phyloP scores from a whole-genome alignment of 2,888 invertebrate genomes.

The Caenorhabditis sp. region DNA sequence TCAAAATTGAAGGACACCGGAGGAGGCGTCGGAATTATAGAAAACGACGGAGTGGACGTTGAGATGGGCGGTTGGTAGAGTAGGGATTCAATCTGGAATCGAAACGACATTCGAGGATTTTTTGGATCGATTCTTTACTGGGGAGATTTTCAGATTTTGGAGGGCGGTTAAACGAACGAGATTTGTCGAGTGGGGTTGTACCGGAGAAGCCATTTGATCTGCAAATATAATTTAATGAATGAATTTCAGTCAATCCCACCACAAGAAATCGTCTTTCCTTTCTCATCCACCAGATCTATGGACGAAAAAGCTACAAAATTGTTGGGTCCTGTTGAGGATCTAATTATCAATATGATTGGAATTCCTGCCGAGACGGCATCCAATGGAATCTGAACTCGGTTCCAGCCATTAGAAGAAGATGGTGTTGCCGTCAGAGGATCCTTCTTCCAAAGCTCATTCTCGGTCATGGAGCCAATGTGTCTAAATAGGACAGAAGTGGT shows the following conservation, averaged over 20 bases:
- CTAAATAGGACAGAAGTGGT: conserved; percentile 20
- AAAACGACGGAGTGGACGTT: conserved; percentile 13
- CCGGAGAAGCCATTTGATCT: conserved; percentile 31
- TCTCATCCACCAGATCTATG: conserved; percentile 38
- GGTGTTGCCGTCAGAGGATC: neutral
- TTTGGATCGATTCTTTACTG: conserved; percentile 1
- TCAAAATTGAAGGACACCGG: conserved; percentile 19
- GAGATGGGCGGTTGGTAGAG: conserved; percentile 46
- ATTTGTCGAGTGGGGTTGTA: conserved; percentile 27
- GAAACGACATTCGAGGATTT: neutral
- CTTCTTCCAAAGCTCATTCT: conserved; percentile 25
- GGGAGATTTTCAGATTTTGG: conserved; percentile 51
- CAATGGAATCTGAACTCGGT: conserved; percentile 13
- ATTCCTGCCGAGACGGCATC: neutral
- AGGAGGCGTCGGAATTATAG: conserved; percentile 1
- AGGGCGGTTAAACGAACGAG: conserved; percentile 44
- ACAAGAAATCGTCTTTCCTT: conserved; percentile 15
- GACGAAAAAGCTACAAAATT: conserved; percentile 47
- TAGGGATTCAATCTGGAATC: conserved; percentile 38
- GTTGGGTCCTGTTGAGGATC: conserved; percentile 19
- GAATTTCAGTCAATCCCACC: conserved; percentile 8
- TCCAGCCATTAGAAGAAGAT: neutral
- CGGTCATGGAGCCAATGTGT: conserved; percentile 26
- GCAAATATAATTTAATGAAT: neutral
- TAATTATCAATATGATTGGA: conserved; percentile 22